Conservation (phyloP, 2,888 invertebrate genomes). For the Drosophila sordidula region DNA sequence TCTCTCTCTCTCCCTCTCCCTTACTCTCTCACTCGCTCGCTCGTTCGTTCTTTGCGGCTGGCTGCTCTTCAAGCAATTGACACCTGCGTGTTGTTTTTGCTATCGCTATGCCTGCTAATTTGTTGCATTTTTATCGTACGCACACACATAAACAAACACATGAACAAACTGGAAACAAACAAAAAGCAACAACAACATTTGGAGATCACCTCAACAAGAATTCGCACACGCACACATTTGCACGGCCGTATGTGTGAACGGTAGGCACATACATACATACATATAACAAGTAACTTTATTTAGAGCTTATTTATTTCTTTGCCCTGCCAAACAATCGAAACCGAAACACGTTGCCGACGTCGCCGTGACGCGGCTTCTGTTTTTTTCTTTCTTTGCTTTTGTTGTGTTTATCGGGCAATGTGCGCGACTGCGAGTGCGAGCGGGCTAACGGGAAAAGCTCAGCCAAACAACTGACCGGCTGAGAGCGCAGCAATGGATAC, state of each 20-base stretch:
- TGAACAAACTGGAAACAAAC: neutral
- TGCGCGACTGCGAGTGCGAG: slow-evolving; percentile 39
- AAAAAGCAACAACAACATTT: slow-evolving; percentile 13
- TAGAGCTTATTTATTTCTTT: slow-evolving; percentile 23
- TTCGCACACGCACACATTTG: slow-evolving; percentile 9
- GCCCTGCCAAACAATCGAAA: slow-evolving; percentile 53
- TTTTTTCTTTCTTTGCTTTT: slow-evolving; percentile 27
- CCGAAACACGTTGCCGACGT: slow-evolving; percentile 63
- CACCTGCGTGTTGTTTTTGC: slow-evolving; percentile 45
- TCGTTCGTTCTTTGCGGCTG: slow-evolving; percentile 15
- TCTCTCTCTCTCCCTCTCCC: slow-evolving; percentile 5
- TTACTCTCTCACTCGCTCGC: slow-evolving; percentile 3
- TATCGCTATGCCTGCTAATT: slow-evolving; percentile 26
- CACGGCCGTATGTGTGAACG: slow-evolving; percentile 4
- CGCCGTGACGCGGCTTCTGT: slow-evolving; percentile 35
- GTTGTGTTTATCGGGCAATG: slow-evolving; percentile 47
- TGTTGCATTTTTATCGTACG: slow-evolving; percentile 42
- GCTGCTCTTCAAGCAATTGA: slow-evolving; percentile 32
- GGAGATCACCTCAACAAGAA: slow-evolving; percentile 18
- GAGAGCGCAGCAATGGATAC: slow-evolving; percentile 45
- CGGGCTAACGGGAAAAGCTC: slow-evolving; percentile 71
- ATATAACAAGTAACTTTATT: slow-evolving; percentile 35
- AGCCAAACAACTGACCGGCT: slow-evolving; percentile 55
- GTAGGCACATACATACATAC: slow-evolving; percentile 2
- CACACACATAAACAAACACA: slow-evolving; percentile 12